Conservation (phyloP, 2,113 vertebrate species). For the Etia nguti region DNA sequence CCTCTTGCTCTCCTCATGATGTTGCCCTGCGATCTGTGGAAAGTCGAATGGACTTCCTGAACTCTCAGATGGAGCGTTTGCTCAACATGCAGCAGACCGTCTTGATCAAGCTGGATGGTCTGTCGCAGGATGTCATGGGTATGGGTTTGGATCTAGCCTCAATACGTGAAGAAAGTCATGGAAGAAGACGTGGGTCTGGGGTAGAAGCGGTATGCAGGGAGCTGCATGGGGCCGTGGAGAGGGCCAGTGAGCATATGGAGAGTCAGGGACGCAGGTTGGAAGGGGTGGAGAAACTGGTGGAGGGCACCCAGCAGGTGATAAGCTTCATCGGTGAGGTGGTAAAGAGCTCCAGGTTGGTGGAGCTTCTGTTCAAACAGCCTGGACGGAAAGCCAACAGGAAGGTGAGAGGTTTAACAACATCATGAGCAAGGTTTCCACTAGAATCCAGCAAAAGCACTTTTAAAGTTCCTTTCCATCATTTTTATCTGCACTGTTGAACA, state of each 20-base stretch:
- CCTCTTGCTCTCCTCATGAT: background rate
- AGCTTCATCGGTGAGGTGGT: constrained; percentile 74
- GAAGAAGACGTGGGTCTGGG: constrained; percentile 13
- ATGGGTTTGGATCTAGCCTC: constrained; percentile 68
- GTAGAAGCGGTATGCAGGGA: constrained; percentile 62
- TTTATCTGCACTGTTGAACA: background rate
- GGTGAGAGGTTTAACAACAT: constrained; percentile 23
- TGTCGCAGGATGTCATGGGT: constrained; percentile 73
- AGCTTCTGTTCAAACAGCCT: constrained; percentile 64
- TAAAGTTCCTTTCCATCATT: background rate
- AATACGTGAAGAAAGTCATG: constrained; percentile 11
- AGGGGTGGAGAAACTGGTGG: constrained; percentile 75
- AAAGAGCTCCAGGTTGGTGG: constrained; percentile 72
- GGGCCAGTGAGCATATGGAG: constrained; percentile 66
- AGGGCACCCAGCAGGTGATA: constrained; percentile 78
- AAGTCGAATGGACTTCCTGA: constrained; percentile 73
- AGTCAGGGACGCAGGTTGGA: constrained; percentile 77
- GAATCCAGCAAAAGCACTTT: background rate
- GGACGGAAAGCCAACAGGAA: constrained; percentile 40
- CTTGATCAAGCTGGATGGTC: constrained; percentile 72
- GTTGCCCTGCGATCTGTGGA: constrained; percentile 53
- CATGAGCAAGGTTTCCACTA: background rate
- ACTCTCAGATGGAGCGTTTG: constrained; percentile 77
- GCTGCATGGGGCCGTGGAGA: constrained; percentile 67
- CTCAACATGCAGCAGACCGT: constrained; percentile 76